Base-by-base conservation (phyloP, 2,113 vertebrate species). In the Grus americana region DNA sequence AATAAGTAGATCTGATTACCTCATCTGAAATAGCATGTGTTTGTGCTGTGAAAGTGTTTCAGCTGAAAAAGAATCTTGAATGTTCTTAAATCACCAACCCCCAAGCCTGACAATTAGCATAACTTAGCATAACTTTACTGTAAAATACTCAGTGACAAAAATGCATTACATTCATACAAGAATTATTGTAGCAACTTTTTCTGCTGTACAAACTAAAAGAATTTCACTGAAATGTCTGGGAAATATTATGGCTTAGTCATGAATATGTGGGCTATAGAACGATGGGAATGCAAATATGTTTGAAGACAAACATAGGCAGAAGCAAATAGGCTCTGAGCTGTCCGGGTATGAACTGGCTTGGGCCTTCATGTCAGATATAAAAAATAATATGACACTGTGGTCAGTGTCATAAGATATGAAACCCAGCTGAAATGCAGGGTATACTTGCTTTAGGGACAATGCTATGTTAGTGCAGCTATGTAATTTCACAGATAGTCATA, bases 111-210 rank as follows among this genome's bases (percentile, higher is more conserved):
- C 62, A 94, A 90, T 97, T 92, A 91, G 59, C 91, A 96, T 96
- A 94, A 91, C 14, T 93, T 97, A 91, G 78, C 94, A 95, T 97
- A 95, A 89, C 89, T 93, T 96, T 79, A 44, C 72, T 84, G 61
- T 79, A 80, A 89, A 93, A 84, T 55, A 42, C 47, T 91, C 72
- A 62, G 68, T 87, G 80, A 75, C 38, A 93, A 81, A 93, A 95
- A 90, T 36, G 20, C 26, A 27, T 81, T 76, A 30, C 65, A 40
- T 87, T 92, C 62, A 40, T 63, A 21, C 44, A 61, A 59, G 58
- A 91, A 80, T 95, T 80, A 74, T 81, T 84, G 40, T 87, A 44
- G 57, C 52, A 26, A 32, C 29, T 92, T 87, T 75, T 78, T 44
- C 70, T 92, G 49, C 57, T 87, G 23, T 58, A 65, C 47, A 85